A percentile compares a stretch with the other conserved stretches of the same genome.
phyloP scores from a whole-genome alignment of 2,113 vertebrate species.

The Leptocoma aspasia region DNA sequence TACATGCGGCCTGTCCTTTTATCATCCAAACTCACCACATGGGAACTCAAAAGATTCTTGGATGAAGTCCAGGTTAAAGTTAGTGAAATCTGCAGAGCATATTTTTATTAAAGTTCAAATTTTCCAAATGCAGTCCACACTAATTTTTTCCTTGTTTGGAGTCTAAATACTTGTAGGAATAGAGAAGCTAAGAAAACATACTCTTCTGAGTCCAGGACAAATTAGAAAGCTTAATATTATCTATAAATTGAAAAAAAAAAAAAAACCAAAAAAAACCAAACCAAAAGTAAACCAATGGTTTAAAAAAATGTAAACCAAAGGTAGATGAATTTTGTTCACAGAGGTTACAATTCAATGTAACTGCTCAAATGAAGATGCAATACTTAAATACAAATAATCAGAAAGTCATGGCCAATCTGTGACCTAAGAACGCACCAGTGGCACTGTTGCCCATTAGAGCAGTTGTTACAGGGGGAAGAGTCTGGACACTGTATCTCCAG shows the following conservation, averaged over 20 bases:
- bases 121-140: not conserved
- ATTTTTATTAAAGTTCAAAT: not conserved
- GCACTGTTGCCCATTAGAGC: not conserved
- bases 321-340: not conserved
- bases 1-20: not conserved
- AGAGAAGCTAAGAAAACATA: not conserved
- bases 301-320: not conserved
- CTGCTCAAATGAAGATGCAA: not conserved
- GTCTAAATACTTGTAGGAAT: not conserved
- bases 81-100: not conserved
- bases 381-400: not conserved
- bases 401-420: not conserved
- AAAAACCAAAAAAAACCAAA: too few species aligned
- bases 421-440: not conserved
- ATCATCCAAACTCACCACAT: not conserved
- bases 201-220: not conserved
- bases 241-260: not conserved
- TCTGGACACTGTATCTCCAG: not conserved
- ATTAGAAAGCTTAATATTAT: not conserved
- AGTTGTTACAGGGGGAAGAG: not conserved
- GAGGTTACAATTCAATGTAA: not conserved
- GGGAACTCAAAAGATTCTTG: not conserved
- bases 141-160: not conserved
- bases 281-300: not conserved
- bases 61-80: not conserved